These are phyloP conservation scores for Aleiodes testaceus DNA, from an alignment of 2,888 invertebrate species.

Conservation along the genomic window DNA sequence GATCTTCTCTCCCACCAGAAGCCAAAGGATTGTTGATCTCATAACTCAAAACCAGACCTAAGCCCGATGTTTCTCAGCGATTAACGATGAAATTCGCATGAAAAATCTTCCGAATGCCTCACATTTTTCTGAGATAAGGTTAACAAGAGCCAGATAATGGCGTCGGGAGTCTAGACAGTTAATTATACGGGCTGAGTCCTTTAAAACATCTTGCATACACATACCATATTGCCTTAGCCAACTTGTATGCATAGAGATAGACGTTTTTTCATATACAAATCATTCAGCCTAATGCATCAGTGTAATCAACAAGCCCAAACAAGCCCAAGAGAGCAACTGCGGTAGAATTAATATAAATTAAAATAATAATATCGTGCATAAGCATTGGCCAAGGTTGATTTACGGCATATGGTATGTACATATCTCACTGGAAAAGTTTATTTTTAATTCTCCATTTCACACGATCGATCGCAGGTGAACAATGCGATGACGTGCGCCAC, in stretches of 20 bases:
- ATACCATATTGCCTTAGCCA: conserved; percentile 27
- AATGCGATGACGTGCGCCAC: conserved; percentile 23
- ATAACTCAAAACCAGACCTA: too few species aligned
- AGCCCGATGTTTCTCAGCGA: too few species aligned
- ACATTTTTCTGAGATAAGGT: conserved; percentile 69
- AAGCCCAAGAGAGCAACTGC: too few species aligned
- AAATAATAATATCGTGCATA: conserved; percentile 1
- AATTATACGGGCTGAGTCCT: conserved; percentile 66
- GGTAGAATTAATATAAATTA: too few species aligned
- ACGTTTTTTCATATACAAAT: neutral
- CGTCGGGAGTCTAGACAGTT: conserved; percentile 69
- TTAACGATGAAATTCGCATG: too few species aligned
- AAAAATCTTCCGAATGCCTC: conserved; percentile 55
- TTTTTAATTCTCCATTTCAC: conserved; percentile 39
- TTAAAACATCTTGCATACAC: conserved; percentile 55
- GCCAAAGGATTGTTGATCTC: too few species aligned
- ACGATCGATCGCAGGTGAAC: conserved; percentile 40
- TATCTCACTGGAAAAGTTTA: neutral
- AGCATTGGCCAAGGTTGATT: conserved; percentile 19
- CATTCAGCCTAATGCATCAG: neutral
- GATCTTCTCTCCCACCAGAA: too few species aligned
- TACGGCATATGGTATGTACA: neutral
- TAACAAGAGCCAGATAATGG: conserved; percentile 70
- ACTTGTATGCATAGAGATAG: conserved; percentile 12
- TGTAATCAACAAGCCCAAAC: neutral